Evolutionary conservation across 2,797 vertebrate genomes (phyloP).

Genomic region (Hirundo rustica): DNA sequence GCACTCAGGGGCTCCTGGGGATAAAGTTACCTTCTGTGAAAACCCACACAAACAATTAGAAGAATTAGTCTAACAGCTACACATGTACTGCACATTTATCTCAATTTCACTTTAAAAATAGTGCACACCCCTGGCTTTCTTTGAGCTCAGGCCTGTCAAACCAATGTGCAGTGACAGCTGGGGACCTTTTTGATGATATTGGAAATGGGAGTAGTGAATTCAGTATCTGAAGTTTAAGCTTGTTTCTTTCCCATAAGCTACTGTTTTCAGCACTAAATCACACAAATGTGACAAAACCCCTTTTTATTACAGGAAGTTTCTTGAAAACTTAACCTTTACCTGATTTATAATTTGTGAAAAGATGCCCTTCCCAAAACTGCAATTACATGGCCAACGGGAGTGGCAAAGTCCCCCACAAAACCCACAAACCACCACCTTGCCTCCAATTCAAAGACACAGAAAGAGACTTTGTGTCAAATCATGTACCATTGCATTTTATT

Average conservation of each 20-base stretch:
- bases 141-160: conserved; percentile 3
- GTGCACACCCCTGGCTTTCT: not conserved
- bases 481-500: not conserved
- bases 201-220: not conserved
- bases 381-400: not conserved
- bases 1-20: not conserved
- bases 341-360: not conserved
- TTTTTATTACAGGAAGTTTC: not conserved
- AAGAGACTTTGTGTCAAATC: not conserved
- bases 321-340: not conserved
- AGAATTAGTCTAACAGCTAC: conserved; percentile 28
- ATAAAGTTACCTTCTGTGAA: not conserved
- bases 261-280: not conserved
- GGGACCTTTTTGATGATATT: not conserved
- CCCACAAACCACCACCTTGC: not conserved
- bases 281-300: not conserved
- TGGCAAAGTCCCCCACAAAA: not conserved
- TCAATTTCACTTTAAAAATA: conserved; percentile 6
- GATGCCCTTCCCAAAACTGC: not conserved
- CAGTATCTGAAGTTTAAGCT: not conserved
- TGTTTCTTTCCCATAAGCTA: not conserved
- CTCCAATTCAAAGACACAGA: not conserved
- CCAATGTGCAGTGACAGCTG: not conserved
- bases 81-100: conserved; percentile 1
- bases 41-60: conserved; percentile 27